phyloP scores from a whole-genome alignment of 2,888 invertebrate genomes.

The Schizotus pectinicornis region DNA sequence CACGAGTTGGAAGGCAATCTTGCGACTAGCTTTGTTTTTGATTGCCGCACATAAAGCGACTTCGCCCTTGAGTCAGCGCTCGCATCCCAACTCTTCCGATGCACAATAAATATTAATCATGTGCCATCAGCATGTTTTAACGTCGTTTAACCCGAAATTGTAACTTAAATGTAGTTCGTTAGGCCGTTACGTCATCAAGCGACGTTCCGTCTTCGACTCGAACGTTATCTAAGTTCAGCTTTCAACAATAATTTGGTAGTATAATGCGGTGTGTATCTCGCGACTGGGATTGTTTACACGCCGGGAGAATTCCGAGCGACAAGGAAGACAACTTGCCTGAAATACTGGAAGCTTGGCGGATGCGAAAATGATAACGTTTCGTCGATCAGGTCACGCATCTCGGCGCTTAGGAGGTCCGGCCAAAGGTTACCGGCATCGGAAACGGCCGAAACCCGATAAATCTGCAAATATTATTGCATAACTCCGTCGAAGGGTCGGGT shows the following conservation, averaged over 20 bases:
- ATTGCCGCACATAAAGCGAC: conserved; percentile 13
- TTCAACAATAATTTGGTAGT: conserved; percentile 45
- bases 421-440: conserved; percentile 12
- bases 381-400: conserved; percentile 1
- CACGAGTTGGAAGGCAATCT: conserved; percentile 28
- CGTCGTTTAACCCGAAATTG: neutral
- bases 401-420: conserved; percentile 3
- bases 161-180: neutral
- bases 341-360: conserved; percentile 25
- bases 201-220: conserved; percentile 5
- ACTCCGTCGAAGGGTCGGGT: conserved; percentile 11
- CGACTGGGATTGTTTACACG: conserved; percentile 43
- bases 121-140: neutral
- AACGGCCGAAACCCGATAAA: conserved; percentile 5
- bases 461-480: conserved; percentile 9
- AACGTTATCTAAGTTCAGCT: conserved; percentile 31
- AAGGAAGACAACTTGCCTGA: conserved; percentile 25
- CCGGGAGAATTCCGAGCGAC: conserved; percentile 23
- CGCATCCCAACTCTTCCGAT: neutral
- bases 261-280: conserved; percentile 42
- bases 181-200: neutral
- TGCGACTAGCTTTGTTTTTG: conserved; percentile 25
- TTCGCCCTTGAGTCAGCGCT: neutral
- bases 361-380: conserved; percentile 30
- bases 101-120: conserved; percentile 1